phyloP scores from a whole-genome alignment of 2,797 vertebrate species.

The Thunnus albacares region DNA sequence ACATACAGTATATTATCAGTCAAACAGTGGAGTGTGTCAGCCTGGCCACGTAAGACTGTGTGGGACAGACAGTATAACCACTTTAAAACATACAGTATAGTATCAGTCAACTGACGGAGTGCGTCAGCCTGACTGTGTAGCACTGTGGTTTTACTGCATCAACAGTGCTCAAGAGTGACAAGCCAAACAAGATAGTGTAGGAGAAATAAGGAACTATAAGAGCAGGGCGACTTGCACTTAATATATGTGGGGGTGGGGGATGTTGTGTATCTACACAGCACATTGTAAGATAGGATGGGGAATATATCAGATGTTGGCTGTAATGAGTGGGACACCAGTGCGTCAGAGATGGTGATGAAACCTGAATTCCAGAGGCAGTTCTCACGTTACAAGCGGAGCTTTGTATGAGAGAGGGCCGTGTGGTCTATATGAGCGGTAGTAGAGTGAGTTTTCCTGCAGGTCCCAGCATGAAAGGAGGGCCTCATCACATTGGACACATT shows the following conservation, averaged over 20 bases:
- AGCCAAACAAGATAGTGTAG: constrained; percentile 17
- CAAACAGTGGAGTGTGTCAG: constrained; percentile 45
- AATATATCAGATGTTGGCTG: constrained; percentile 57
- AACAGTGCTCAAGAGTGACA: not conserved
- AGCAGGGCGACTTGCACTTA: not conserved
- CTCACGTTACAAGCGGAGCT: constrained; percentile 67
- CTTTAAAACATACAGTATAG: too few species aligned
- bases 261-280: constrained; percentile 55
- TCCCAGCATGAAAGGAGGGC: constrained; percentile 71
- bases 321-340: constrained; percentile 55
- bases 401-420: constrained; percentile 40
- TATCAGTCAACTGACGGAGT: too few species aligned
- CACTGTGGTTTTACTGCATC: constrained; percentile 31
- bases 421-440: constrained; percentile 35
- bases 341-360: constrained; percentile 79
- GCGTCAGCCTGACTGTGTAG: too few species aligned
- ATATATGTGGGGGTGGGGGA: constrained; percentile 58
- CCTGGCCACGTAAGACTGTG: constrained; percentile 5
- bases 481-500: constrained; percentile 77
- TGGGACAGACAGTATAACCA: not conserved
- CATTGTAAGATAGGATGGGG: constrained; percentile 40
- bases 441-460: constrained; percentile 59
- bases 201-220: constrained; percentile 45
- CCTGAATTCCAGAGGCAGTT: constrained; percentile 59
- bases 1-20: constrained; percentile 7